These are phyloP conservation scores for Prenolepis imparis DNA, from an alignment of 2,888 invertebrate species.

Conservation along the genomic window DNA sequence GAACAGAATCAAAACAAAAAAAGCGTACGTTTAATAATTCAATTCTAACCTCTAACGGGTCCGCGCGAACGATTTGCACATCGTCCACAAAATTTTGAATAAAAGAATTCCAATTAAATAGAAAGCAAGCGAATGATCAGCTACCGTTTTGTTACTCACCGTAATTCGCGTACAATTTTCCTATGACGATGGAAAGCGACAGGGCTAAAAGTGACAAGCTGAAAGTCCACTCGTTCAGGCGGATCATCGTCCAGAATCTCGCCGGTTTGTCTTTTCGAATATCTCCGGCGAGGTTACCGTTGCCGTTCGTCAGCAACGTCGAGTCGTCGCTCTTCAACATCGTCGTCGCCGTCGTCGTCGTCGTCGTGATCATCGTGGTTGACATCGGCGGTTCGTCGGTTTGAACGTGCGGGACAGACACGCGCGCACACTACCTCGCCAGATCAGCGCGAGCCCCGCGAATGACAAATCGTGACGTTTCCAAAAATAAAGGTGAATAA, in stretches of 20 bases:
- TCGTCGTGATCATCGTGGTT: not conserved
- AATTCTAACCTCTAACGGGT: slow-evolving; percentile 21
- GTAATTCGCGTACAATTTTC: slow-evolving; percentile 78
- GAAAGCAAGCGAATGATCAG: not conserved
- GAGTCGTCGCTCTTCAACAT: slow-evolving; percentile 30
- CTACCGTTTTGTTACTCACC: slow-evolving; percentile 71
- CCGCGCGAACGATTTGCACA: slow-evolving; percentile 15
- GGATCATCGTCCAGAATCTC: slow-evolving; percentile 68
- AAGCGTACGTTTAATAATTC: slow-evolving; percentile 3
- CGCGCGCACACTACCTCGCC: not conserved
- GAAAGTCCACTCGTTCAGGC: slow-evolving; percentile 79
- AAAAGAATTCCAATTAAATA: not conserved
- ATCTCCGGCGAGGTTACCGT: not conserved
- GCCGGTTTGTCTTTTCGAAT: slow-evolving; percentile 5
- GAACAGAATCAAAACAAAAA: slow-evolving; percentile 38
- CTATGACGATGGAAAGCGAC: slow-evolving; percentile 76
- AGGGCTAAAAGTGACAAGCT: slow-evolving; percentile 75
- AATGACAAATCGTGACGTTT: slow-evolving; percentile 55
- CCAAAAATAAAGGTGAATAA: slow-evolving; percentile 77
- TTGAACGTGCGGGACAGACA: not conserved
- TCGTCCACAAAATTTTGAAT: not conserved
- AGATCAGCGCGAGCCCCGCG: slow-evolving; percentile 3
- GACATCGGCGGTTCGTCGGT: not conserved
- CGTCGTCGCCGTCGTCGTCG: slow-evolving; percentile 15
- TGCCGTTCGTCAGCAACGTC: slow-evolving; percentile 35